Evolutionary conservation across 2,797 vertebrate species (phyloP).

Genomic region (Sparus aurata): DNA sequence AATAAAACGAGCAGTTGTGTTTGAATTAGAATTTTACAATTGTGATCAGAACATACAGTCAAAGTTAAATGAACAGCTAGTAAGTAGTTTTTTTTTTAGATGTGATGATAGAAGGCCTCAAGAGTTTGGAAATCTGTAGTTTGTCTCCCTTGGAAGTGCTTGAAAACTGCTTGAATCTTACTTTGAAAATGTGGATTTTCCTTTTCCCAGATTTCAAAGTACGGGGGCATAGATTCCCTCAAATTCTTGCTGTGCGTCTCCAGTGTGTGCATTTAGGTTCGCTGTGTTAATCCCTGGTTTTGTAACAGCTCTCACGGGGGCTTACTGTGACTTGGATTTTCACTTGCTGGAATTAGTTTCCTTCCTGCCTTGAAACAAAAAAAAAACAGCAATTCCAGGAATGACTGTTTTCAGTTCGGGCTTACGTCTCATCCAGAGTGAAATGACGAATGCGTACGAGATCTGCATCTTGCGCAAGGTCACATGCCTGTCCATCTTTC

Average conservation of each 20-base stretch:
- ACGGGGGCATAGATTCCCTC: background rate
- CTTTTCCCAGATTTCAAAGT: background rate
- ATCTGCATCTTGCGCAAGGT: background rate
- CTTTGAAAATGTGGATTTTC: background rate
- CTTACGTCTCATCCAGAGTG: background rate
- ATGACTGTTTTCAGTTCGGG: conserved; percentile 17
- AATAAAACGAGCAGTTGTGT: no score
- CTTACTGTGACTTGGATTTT: conserved; percentile 37
- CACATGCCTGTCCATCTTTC: background rate
- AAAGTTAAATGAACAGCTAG: no score
- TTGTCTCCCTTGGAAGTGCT: no score
- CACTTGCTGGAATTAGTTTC: conserved; percentile 23
- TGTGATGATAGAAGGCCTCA: no score
- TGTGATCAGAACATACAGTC: no score
- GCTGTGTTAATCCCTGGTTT: conserved; percentile 36
- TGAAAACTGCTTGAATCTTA: no score
- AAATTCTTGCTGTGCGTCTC: background rate
- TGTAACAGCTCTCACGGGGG: conserved; percentile 7
- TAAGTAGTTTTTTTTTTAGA: no score
- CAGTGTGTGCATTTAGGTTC: background rate
- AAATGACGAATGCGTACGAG: background rate
- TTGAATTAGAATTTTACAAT: no score
- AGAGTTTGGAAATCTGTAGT: no score
- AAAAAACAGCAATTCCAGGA: background rate
- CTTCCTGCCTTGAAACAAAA: background rate